Evolutionary conservation across 53 echinoderm and acorn worm genomes (phyloP).

Genomic region (Pentamera pediparva): DNA sequence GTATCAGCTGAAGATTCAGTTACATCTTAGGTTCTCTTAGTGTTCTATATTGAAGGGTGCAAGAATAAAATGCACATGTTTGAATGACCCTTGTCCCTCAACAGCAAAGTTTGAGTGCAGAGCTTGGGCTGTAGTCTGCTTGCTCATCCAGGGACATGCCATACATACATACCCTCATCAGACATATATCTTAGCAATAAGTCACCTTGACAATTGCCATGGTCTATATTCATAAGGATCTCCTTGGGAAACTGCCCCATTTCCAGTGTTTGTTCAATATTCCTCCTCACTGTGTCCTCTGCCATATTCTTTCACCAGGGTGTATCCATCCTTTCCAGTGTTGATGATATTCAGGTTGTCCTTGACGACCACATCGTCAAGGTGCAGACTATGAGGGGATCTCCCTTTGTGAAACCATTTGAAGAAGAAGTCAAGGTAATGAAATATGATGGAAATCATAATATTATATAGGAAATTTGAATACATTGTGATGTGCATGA

Average conservation of each 20-base stretch:
- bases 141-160: too few species aligned
- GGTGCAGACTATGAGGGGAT: conserved; percentile 97
- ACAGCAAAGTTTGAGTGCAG: too few species aligned
- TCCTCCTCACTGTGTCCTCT: neutral
- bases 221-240: neutral
- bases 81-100: too few species aligned
- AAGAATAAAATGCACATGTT: too few species aligned
- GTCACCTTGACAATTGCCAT: neutral
- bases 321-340: conserved; percentile 78
- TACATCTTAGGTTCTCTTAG: too few species aligned
- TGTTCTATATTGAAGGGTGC: too few species aligned
- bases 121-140: too few species aligned
- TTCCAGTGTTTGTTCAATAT: neutral
- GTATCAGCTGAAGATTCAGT: too few species aligned
- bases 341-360: conserved; percentile 93
- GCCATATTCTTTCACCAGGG: conserved; percentile 52
- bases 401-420: conserved; percentile 96
- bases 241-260: neutral
- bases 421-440: conserved; percentile 89
- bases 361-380: conserved; percentile 98
- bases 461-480: too few species aligned
- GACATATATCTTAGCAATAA: neutral
- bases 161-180: neutral
- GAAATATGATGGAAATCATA: too few species aligned
- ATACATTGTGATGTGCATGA: too few species aligned